Conservation (phyloP, 2,888 invertebrate genomes). For the Limnephilus rhombicus region DNA sequence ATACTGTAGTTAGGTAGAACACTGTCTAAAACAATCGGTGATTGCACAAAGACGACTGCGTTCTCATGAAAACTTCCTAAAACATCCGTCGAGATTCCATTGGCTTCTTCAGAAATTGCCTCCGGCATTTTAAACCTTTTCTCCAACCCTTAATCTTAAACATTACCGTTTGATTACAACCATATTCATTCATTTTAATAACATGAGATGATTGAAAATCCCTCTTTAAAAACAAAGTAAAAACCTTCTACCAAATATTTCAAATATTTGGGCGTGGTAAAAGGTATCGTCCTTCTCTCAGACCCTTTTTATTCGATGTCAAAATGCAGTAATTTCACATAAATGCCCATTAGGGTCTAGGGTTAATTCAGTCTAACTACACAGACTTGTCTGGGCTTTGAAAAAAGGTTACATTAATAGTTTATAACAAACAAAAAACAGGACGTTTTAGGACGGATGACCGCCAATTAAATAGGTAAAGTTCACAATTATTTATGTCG, state of each 20-base stretch:
- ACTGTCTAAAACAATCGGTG: no score
- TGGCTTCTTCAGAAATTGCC: conserved; percentile 13
- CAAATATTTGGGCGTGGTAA: neutral
- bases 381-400: neutral
- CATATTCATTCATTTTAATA: neutral
- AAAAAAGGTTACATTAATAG: neutral
- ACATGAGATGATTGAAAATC: neutral
- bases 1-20: no score
- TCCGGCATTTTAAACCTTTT: neutral
- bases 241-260: neutral
- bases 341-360: neutral
- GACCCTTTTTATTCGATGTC: neutral
- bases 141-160: neutral
- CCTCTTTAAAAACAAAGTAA: neutral
- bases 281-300: neutral
- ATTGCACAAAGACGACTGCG: neutral
- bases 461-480: neutral
- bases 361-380: neutral
- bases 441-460: neutral
- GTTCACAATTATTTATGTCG: neutral
- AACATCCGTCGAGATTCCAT: neutral
- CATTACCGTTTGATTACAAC: neutral
- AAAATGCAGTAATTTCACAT: neutral
- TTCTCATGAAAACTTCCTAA: neutral
- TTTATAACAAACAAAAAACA: neutral